A percentile compares a stretch with the other conserved stretches of the same genome.
phyloP scores from a whole-genome alignment of 2,113 vertebrate genomes.

The Mastomys natalensis region DNA sequence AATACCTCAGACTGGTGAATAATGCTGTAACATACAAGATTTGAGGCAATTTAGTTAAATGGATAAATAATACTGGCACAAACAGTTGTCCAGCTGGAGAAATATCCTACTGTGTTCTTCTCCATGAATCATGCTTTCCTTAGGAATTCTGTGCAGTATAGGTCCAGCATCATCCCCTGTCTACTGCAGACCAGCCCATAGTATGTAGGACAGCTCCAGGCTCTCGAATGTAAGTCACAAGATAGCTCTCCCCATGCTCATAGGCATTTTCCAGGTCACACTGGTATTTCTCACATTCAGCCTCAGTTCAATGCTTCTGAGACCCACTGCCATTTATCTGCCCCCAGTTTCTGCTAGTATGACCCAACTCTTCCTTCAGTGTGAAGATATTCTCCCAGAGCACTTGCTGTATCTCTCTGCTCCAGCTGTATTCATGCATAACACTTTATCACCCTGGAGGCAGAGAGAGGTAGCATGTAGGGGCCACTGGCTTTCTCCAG shows the following conservation, averaged over 20 bases:
- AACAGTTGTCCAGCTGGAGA: neutral
- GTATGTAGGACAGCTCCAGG: neutral
- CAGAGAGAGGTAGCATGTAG: neutral
- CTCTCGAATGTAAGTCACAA: neutral
- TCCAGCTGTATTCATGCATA: neutral
- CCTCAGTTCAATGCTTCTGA: neutral
- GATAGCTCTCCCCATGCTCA: neutral
- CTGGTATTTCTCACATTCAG: neutral
- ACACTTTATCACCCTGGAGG: neutral
- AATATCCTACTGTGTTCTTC: neutral
- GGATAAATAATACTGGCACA: neutral
- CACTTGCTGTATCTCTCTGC: neutral
- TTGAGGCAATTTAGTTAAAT: neutral
- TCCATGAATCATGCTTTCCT: neutral
- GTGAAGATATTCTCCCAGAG: neutral
- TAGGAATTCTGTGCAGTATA: no score
- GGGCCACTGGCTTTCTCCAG: neutral
- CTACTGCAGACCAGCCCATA: neutral
- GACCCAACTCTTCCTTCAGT: neutral
- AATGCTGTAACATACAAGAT: neutral
- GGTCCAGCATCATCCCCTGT: neutral
- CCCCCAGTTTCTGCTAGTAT: neutral
- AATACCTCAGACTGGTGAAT: neutral
- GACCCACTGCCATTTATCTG: fast-evolving
- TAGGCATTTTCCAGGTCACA: neutral